A percentile compares a stretch with the other conserved stretches of the same genome.
Evolutionary conservation across 2,797 vertebrate genomes (phyloP).

Genomic region (Phalloptychus januarius): DNA sequence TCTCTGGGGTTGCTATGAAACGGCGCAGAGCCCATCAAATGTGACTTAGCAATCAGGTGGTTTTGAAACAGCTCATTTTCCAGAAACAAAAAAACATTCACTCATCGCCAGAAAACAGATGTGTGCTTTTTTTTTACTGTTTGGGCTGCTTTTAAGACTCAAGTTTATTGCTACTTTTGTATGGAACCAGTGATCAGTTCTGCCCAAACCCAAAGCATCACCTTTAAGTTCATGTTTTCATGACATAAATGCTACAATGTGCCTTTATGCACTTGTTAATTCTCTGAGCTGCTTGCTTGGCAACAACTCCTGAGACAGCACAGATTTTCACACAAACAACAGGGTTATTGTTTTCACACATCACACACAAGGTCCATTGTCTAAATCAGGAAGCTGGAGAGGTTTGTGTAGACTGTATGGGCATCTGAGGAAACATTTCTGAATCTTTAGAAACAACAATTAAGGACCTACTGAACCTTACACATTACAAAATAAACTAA

Average conservation of each 20-base stretch:
- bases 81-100: too few species aligned
- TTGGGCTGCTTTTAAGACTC: too few species aligned
- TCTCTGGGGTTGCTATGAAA: too few species aligned
- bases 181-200: neutral
- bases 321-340: constrained; percentile 3
- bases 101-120: too few species aligned
- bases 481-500: neutral
- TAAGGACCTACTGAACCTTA: neutral
- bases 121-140: too few species aligned
- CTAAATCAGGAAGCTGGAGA: neutral
- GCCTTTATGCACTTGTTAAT: neutral
- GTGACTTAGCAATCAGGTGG: too few species aligned
- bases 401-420: neutral
- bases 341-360: constrained; percentile 2
- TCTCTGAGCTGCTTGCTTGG: constrained; percentile 2
- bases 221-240: neutral
- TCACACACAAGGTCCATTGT: neutral
- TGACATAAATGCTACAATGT: neutral
- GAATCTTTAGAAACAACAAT: neutral
- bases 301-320: neutral
- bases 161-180: neutral
- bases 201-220: neutral
- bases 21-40: too few species aligned
- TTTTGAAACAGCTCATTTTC: too few species aligned
- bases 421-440: neutral